phyloP scores from a whole-genome alignment of 2,888 invertebrate genomes.

The Ormyrus pomaceus region DNA sequence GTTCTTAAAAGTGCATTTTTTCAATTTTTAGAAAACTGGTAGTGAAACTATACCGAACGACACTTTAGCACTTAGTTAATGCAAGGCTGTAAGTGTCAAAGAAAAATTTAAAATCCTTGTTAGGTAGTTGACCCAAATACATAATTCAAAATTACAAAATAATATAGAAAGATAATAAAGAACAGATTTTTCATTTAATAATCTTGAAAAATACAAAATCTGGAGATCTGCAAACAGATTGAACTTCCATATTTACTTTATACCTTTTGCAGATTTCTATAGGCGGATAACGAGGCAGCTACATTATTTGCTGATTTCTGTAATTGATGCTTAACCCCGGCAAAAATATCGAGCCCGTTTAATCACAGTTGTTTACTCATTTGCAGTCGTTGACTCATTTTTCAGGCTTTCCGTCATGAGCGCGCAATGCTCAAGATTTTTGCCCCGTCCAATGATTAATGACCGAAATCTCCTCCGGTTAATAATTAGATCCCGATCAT shows the following conservation, averaged over 20 bases:
- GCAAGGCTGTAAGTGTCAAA: background rate
- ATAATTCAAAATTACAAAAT: no score
- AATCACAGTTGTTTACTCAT: conserved; percentile 27
- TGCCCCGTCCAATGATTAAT: conserved; percentile 26
- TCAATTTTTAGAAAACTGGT: no score
- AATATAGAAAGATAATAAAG: no score
- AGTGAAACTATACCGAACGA: no score
- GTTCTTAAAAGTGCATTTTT: no score
- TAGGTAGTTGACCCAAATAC: no score
- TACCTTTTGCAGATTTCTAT: background rate
- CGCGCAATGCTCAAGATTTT: background rate
- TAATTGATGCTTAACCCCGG: conserved; percentile 13
- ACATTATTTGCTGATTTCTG: background rate
- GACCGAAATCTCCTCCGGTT: conserved; percentile 27
- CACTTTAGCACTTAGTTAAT: no score
- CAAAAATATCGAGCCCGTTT: conserved; percentile 7
- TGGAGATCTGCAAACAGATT: no score
- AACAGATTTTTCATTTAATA: no score
- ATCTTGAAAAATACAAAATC: no score
- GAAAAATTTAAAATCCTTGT: no score
- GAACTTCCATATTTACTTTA: background rate
- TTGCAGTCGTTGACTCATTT: conserved; percentile 31
- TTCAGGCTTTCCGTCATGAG: conserved; percentile 23
- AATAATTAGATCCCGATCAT: conserved; percentile 47
- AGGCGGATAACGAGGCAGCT: background rate